Evolutionary conservation across 2,113 vertebrate species (phyloP), one percentile per base, ranked within the genome.

Genomic region (Dipodomys stephensi): DNA sequence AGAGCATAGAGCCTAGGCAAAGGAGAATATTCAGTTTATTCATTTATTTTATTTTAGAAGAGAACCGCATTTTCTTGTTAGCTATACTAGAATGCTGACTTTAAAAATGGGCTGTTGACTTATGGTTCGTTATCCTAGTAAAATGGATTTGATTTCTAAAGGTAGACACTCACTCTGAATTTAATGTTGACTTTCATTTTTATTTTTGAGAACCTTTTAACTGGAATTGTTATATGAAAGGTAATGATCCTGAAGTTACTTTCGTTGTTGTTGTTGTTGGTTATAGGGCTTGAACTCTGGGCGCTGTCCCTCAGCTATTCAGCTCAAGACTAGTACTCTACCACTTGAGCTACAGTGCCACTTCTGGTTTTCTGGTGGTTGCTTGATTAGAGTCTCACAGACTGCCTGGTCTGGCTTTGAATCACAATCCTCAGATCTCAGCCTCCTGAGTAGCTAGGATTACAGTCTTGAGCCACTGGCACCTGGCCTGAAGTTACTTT

Each of bases 41-140:
- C 89, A n/a, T 73, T 72, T 85, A 65, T 72, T 89, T 60, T 85
- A 83, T 85, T 85, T 91, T 7, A 77, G 27, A 83, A 90, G 25
- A 77, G 57, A 79, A 85, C 5, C 88, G 0, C 85, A 78, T 84
- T 90, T 83, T 57, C 39, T 91, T 65, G 18, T 72, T 18, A 88
- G 5, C 53, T 74, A 46, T 5, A 32, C 30, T 64, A 78, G 68
- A 90, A 69, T 80, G 65, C 30, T 83, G 25, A 87, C 22, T 82
- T 88, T 83, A n/a, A 2, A 83, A 18, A 83, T 35, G 7, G 44
- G 25, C n/a, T 69, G 6, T 53, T 11, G 87, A 79, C 35, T 79
- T 16, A 53, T 13, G 12, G 12, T 53, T 53, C 49, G 12, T 12
- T 53, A 53, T 53, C 49, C 49, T 53, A 53, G 12, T 53, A 53